These are phyloP conservation scores for Colletes latitarsis DNA, from an alignment of 1,140 invertebrate species.

Conservation along the genomic window DNA sequence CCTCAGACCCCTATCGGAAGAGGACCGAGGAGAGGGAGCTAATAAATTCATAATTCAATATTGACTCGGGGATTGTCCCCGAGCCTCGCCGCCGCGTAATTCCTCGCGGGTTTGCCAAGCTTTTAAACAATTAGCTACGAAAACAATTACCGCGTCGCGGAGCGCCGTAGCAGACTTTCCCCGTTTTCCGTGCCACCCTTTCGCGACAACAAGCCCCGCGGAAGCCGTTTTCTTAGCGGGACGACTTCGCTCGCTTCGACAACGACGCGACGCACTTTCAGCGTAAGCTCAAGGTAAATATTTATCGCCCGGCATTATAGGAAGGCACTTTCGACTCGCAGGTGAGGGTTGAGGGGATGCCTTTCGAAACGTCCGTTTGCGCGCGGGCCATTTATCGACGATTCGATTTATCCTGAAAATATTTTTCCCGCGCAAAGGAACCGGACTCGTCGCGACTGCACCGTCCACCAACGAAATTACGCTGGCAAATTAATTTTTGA, in stretches of 20 bases:
- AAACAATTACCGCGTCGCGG: slow-evolving; percentile 70
- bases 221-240: slow-evolving; percentile 59
- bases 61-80: slow-evolving; percentile 74
- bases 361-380: slow-evolving; percentile 14
- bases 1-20: slow-evolving; percentile 45
- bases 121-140: slow-evolving; percentile 77
- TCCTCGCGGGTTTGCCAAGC: slow-evolving; percentile 71
- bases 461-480: not conserved
- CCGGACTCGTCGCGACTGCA: not conserved
- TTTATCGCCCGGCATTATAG: slow-evolving; percentile 70
- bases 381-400: slow-evolving; percentile 32
- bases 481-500: no score
- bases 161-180: slow-evolving; percentile 36
- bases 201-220: slow-evolving; percentile 39
- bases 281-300: slow-evolving; percentile 69
- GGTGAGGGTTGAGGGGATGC: not conserved
- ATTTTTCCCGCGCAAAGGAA: not conserved
- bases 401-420: slow-evolving; percentile 36
- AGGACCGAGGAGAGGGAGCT: slow-evolving; percentile 53
- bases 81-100: slow-evolving; percentile 60
- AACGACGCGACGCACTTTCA: slow-evolving; percentile 60
- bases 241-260: slow-evolving; percentile 45
- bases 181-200: slow-evolving; percentile 53
- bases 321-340: slow-evolving; percentile 54
- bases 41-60: slow-evolving; percentile 79